Base-by-base conservation (phyloP, 2,113 vertebrate genomes). In the Penelope pileata region DNA sequence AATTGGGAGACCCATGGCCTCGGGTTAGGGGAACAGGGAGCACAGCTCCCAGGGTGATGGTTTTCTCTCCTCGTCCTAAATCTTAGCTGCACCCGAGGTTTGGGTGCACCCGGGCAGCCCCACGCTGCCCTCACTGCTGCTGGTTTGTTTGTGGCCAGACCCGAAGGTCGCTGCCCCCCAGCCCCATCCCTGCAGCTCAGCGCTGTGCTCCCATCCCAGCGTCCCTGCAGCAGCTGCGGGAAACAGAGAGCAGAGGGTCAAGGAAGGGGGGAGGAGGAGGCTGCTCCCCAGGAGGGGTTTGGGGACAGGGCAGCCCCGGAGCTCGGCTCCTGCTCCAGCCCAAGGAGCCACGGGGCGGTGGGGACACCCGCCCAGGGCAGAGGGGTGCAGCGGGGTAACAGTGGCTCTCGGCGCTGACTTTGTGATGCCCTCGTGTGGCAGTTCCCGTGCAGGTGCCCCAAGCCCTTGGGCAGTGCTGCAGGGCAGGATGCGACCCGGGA, bases 361-460 rank as follows among this genome's bases (percentile, higher is more conserved):
- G 45, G 4, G 11, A n/a, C 5, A 2, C 36, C 2, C 59, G 22
- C 19, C 67, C 36, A 5, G 0, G 1, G 24, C 17, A 11, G 16
- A 64, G 45, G 30, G 45, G 29, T 32, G 4, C 19, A 47, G 18
- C 14, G 17, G 45, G 66, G 66, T 69, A 45, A 32, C 1, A 32
- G 34, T 17, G 48, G 47, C 58, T 42, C 26, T 34, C 2, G 12
- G n/a, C 12, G 19, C 32, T 13, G 19, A 19, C 30, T 56, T n/a
- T 30, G 14, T 12, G 30, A 56, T n/a, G 48, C n/a, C 48, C 40
- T 64, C 85, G 16, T 24, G 19, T 5, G 4, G 54, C 59, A 38
- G n/a, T 15, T n/a, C n/a, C 54, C 16, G 2, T 4, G 29, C 1
- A 4, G 12, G 13, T 13, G 30, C 34, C 63, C n/a, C 17, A n/a